Evolutionary conservation across 2,797 vertebrate species (phyloP).

Genomic region (Galago senegalensis): DNA sequence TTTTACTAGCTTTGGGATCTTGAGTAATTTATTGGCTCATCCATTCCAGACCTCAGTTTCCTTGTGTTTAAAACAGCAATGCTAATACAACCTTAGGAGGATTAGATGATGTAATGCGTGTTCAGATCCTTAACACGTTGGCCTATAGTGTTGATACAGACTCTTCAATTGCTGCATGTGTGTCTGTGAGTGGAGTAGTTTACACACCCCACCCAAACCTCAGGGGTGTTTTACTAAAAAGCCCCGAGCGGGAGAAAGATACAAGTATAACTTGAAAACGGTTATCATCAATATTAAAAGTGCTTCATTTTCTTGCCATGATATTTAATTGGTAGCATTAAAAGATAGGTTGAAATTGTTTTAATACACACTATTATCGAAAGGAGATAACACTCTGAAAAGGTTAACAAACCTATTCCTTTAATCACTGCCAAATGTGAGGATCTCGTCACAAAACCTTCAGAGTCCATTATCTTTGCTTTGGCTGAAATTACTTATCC

Average conservation of each 20-base stretch:
- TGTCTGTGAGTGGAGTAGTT: not conserved
- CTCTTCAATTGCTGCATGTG: not conserved
- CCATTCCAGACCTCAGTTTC: constrained; percentile 44
- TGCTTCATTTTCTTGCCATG: constrained; percentile 6
- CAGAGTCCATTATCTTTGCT: not conserved
- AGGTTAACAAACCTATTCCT: not conserved
- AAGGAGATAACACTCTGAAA: not conserved
- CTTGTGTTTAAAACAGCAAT: constrained; percentile 46
- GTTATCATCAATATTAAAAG: constrained; percentile 27
- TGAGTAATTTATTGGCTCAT: not conserved
- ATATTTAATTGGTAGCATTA: constrained; percentile 20
- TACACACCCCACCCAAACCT: not conserved
- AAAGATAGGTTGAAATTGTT: not conserved
- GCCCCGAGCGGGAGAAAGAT: not conserved
- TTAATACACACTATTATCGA: not conserved
- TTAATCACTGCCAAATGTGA: not conserved
- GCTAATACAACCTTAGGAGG: not conserved
- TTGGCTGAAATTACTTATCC: constrained; percentile 18
- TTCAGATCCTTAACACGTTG: not conserved
- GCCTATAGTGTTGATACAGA: not conserved
- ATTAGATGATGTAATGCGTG: not conserved
- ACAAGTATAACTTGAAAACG: constrained; percentile 26
- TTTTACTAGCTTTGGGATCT: not conserved
- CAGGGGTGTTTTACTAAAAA: not conserved
- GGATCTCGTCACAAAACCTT: not conserved